phyloP scores from a whole-genome alignment of 2,797 vertebrate genomes.

The Poecilia velifera region DNA sequence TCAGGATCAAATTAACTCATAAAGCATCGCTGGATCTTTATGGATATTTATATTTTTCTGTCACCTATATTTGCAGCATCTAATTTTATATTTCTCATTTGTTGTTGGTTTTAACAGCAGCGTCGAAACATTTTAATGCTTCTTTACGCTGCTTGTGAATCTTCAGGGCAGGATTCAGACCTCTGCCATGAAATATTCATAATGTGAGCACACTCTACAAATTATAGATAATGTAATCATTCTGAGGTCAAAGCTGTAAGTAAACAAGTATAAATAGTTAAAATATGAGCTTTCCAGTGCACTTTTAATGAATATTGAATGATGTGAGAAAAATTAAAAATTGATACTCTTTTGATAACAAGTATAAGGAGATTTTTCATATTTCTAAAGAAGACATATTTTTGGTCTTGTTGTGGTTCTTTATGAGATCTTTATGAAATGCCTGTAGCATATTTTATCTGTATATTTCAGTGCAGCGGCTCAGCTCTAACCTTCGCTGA shows the following conservation, averaged over 20 bases:
- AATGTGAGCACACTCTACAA: slow-evolving; percentile 22
- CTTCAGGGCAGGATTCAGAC: slow-evolving; percentile 33
- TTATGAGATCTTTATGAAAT: neutral
- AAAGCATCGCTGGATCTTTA: neutral
- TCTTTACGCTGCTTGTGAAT: slow-evolving; percentile 15
- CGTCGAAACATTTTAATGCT: neutral
- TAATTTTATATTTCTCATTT: neutral
- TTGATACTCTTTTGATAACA: neutral
- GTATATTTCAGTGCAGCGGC: neutral
- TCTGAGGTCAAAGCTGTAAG: slow-evolving; percentile 39
- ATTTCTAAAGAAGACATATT: neutral
- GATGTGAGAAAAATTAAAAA: neutral
- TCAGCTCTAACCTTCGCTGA: neutral
- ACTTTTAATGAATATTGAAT: slow-evolving; percentile 17
- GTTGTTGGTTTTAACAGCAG: neutral
- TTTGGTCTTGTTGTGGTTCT: neutral
- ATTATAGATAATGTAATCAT: slow-evolving; percentile 43
- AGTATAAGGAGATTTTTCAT: neutral
- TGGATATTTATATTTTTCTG: neutral
- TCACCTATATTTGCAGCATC: neutral
- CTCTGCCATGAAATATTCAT: slow-evolving; percentile 59
- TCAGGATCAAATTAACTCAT: neutral
- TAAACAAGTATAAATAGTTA: slow-evolving; percentile 55
- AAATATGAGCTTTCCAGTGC: slow-evolving; percentile 23
- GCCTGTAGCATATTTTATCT: neutral